Conservation (phyloP, 2,113 vertebrate species). For the Neopipo cinnamomea region DNA sequence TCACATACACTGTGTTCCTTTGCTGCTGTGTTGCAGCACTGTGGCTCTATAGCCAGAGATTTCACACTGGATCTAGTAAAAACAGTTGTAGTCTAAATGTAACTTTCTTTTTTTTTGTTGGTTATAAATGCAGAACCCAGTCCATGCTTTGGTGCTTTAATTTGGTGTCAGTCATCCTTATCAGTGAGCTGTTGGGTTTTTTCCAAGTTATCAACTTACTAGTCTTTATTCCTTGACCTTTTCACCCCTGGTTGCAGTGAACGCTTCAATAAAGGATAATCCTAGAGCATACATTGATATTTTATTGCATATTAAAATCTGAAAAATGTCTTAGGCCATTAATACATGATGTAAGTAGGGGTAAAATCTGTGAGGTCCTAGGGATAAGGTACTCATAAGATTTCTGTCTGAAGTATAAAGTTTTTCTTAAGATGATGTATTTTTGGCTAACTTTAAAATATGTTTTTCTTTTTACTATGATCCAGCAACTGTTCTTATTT, state of each 20-base stretch:
- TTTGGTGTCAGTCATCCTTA: background rate
- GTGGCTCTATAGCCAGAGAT: background rate
- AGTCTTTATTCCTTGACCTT: background rate
- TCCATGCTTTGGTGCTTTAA: background rate
- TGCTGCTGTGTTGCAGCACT: background rate
- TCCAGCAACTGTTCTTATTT: background rate
- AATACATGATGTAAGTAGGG: background rate
- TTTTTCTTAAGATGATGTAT: background rate
- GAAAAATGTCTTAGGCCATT: background rate
- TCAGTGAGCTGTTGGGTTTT: background rate
- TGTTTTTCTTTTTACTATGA: background rate
- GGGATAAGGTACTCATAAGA: background rate
- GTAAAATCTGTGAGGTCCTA: background rate
- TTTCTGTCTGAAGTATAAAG: background rate
- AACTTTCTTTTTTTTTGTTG: background rate
- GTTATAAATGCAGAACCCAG: background rate
- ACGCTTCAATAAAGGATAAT: background rate
- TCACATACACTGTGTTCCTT: background rate
- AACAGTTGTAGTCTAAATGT: background rate
- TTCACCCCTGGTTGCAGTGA: background rate
- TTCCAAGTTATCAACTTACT: background rate
- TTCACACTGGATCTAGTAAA: background rate
- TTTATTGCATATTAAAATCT: background rate
- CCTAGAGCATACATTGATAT: background rate
- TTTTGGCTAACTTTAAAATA: background rate